These are phyloP conservation scores for Mechanitis messenoides DNA, from an alignment of 2,888 invertebrate species.

Conservation along the genomic window DNA sequence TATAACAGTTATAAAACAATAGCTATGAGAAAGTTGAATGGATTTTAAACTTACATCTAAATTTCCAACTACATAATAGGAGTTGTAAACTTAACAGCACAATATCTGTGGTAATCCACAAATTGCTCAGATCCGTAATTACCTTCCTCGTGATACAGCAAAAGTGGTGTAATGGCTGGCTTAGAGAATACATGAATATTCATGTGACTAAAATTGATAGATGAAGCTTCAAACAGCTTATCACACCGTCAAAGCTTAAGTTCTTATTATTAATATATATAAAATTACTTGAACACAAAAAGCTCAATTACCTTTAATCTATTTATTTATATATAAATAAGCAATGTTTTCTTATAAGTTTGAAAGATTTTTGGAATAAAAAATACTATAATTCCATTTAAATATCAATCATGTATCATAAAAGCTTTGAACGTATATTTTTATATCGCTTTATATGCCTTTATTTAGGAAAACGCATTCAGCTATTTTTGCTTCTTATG, in stretches of 20 bases:
- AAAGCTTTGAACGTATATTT: too few species aligned
- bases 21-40: constrained; percentile 30
- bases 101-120: neutral
- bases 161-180: constrained; percentile 49
- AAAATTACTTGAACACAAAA: too few species aligned
- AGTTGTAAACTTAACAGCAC: neutral
- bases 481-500: too few species aligned
- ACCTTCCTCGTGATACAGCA: constrained; percentile 36
- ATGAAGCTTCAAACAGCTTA: constrained; percentile 54
- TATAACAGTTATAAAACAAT: constrained; percentile 16
- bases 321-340: too few species aligned
- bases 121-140: constrained; percentile 3
- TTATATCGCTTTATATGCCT: too few species aligned
- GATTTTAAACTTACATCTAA: neutral
- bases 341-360: too few species aligned
- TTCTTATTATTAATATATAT: too few species aligned
- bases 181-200: constrained; percentile 52
- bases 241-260: constrained; percentile 27
- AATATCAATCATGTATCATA: too few species aligned
- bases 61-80: neutral
- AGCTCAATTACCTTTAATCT: too few species aligned
- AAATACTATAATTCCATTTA: too few species aligned
- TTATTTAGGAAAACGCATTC: too few species aligned
- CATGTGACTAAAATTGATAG: constrained; percentile 45
- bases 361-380: too few species aligned